phyloP scores from a whole-genome alignment of 2,113 vertebrate genomes.

The Nothocercus julius region DNA sequence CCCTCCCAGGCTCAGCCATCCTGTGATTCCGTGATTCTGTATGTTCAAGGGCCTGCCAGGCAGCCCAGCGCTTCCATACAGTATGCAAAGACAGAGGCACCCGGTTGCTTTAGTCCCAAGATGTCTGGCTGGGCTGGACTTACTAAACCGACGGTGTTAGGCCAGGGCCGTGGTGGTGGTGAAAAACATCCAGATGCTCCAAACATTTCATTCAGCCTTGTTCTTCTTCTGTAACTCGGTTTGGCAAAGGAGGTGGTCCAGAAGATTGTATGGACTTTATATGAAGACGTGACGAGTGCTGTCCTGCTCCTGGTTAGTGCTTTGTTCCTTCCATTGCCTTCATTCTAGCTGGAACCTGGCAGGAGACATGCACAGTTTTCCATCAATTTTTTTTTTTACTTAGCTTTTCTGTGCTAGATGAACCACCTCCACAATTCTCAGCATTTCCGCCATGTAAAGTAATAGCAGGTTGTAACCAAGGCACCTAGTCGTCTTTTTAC shows the following conservation, averaged over 20 bases:
- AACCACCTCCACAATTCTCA: neutral
- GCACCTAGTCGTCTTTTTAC: neutral
- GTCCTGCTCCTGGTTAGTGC: neutral
- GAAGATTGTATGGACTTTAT: neutral
- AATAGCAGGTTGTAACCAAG: neutral
- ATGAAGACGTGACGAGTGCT: neutral
- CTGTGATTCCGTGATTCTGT: too few relatives aligned
- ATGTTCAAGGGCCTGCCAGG: neutral
- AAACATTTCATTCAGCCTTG: neutral
- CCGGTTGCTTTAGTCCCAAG: neutral
- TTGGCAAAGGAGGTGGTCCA: neutral
- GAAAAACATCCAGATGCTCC: too few relatives aligned
- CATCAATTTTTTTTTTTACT: neutral
- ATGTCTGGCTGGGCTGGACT: neutral
- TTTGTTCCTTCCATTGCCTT: neutral
- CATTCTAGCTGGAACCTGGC: neutral
- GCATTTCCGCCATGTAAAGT: neutral
- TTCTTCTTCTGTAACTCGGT: neutral
- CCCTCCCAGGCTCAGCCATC: too few relatives aligned
- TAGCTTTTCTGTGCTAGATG: neutral
- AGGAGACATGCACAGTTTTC: neutral
- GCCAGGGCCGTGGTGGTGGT: neutral
- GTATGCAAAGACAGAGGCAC: neutral
- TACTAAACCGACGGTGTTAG: fast-evolving
- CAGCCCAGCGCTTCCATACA: too few relatives aligned